These are phyloP conservation scores for Hirtodrosophila alboralis DNA, from an alignment of 2,888 invertebrate genomes.

Conservation along the genomic window DNA sequence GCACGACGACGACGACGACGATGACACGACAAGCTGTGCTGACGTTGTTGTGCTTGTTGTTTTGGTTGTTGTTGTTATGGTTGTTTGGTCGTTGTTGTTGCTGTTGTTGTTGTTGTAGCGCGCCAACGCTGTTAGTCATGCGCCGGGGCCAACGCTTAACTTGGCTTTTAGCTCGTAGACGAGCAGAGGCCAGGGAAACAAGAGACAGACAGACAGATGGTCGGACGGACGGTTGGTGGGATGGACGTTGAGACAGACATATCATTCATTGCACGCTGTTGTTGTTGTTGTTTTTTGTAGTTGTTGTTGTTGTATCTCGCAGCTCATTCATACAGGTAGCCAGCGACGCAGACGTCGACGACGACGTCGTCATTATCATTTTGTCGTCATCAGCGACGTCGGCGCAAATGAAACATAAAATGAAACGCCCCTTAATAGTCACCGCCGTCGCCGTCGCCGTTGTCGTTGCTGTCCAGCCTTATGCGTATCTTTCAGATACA, in stretches of 20 bases:
- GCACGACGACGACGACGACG: slow-evolving; percentile 62
- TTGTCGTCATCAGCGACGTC: slow-evolving; percentile 76
- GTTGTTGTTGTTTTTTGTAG: slow-evolving; percentile 19
- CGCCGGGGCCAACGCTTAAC: slow-evolving; percentile 69
- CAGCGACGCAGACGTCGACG: slow-evolving; percentile 30
- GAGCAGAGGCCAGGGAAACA: slow-evolving; percentile 26
- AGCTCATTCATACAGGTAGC: slow-evolving; percentile 77
- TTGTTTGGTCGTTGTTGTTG: slow-evolving; percentile 17
- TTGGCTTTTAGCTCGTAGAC: slow-evolving; percentile 63
- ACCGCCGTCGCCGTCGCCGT: slow-evolving; percentile 33
- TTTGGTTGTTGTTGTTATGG: slow-evolving; percentile 17
- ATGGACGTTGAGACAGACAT: slow-evolving; percentile 41
- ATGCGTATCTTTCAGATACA: slow-evolving; percentile 73
- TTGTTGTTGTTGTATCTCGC: slow-evolving; percentile 19
- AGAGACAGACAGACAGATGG: slow-evolving; percentile 18
- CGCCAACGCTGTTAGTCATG: slow-evolving; percentile 77
- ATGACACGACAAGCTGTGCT: slow-evolving; percentile 70
- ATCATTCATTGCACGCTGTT: slow-evolving; percentile 70
- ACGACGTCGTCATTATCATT: slow-evolving; percentile 73
- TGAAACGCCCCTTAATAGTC: slow-evolving; percentile 80
- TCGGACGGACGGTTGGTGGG: slow-evolving; percentile 7
- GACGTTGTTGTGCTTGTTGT: slow-evolving; percentile 45
- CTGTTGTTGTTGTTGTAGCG: slow-evolving; percentile 59
- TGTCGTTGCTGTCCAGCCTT: slow-evolving; percentile 48
- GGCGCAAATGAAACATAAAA: slow-evolving; percentile 80